Conservation (phyloP, 2,797 vertebrate genomes). For the Enteromius trimaculatus region DNA sequence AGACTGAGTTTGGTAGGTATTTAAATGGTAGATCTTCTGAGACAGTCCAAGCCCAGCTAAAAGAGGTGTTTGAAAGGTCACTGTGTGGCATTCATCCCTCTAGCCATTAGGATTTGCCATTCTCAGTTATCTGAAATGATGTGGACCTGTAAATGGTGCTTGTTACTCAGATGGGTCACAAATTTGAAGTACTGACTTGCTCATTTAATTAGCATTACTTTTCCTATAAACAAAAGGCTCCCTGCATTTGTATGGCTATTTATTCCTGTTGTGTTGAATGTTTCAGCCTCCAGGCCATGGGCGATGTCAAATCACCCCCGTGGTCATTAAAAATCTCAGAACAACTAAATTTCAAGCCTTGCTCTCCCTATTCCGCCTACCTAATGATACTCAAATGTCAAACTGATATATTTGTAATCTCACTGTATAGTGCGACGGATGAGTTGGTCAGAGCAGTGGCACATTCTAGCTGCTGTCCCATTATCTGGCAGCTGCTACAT, state of each 20-base stretch:
- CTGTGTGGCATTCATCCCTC: constrained; percentile 37
- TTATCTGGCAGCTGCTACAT: constrained; percentile 36
- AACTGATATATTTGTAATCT: constrained; percentile 51
- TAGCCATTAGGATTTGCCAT: constrained; percentile 48
- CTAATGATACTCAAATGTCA: constrained; percentile 61
- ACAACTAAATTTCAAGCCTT: constrained; percentile 33
- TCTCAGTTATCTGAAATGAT: constrained; percentile 20
- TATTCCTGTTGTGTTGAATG: constrained; percentile 32
- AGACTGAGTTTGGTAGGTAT: constrained; percentile 27
- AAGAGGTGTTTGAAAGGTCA: constrained; percentile 48
- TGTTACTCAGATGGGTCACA: constrained; percentile 41
- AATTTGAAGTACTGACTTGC: constrained; percentile 29
- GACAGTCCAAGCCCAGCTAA: constrained; percentile 36
- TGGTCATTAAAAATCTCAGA: constrained; percentile 52
- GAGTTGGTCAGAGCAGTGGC: constrained; percentile 30
- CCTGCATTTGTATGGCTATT: constrained; percentile 36
- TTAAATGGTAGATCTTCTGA: constrained; percentile 53
- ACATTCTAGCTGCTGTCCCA: constrained; percentile 32
- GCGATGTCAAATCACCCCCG: constrained; percentile 39
- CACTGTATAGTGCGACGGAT: constrained; percentile 11
- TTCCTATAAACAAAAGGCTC: constrained; percentile 22
- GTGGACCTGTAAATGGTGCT: constrained; percentile 33
- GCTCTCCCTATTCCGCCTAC: constrained; percentile 33
- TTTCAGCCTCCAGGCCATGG: constrained; percentile 28
- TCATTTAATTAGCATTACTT: constrained; percentile 49